A percentile compares a stretch with the other conserved stretches of the same genome.
Conservation (phyloP, 2,113 vertebrate species). For the Pachycephala philippinensis region DNA sequence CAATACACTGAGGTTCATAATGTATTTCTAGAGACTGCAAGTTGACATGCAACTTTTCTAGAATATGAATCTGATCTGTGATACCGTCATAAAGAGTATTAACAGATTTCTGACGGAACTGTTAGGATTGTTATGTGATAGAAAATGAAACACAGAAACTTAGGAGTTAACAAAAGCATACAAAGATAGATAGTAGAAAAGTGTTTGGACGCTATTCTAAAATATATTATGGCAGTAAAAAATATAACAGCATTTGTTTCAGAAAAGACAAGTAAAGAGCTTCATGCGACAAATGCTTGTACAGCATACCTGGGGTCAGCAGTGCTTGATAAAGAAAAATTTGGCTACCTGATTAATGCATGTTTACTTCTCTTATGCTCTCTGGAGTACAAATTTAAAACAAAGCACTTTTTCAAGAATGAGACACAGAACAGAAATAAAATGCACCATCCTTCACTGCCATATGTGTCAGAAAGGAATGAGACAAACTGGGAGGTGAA, state of each 20-base stretch:
- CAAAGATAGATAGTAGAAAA: background rate
- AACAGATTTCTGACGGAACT: background rate
- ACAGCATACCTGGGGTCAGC: background rate
- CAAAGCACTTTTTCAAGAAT: background rate
- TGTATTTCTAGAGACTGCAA: background rate
- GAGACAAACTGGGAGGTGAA: background rate
- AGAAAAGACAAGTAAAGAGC: background rate
- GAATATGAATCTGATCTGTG: background rate
- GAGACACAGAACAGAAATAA: background rate
- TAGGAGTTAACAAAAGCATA: background rate
- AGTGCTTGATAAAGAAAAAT: background rate
- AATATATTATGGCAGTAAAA: background rate
- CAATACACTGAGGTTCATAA: background rate
- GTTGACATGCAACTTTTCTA: background rate
- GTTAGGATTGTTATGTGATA: background rate
- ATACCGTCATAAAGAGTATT: background rate
- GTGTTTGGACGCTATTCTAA: background rate
- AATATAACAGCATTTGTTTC: background rate
- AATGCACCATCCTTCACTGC: background rate
- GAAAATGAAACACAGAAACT: background rate
- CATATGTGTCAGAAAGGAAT: background rate
- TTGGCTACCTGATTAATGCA: background rate
- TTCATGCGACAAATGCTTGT: background rate
- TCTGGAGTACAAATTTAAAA: background rate
- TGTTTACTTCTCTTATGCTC: background rate